Percentiles rank a stretch among this genome's conserved stretches.
Conservation (phyloP, 2,113 vertebrate genomes). For the Rhombomys opimus region DNA sequence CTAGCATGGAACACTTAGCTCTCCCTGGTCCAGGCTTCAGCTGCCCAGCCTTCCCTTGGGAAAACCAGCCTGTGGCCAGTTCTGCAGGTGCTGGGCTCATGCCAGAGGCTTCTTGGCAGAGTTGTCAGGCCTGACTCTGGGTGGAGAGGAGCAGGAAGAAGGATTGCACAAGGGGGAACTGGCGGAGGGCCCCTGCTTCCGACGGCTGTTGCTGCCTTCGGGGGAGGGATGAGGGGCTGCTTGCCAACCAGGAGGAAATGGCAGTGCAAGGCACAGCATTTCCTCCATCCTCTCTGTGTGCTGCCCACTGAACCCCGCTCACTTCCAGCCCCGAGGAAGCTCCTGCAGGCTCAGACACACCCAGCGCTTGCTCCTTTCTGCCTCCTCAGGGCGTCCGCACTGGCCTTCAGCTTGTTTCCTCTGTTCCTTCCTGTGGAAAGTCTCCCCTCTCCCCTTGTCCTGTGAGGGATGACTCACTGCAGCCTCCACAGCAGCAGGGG, state of each 20-base stretch:
- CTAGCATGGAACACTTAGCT: not conserved
- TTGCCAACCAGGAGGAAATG: not conserved
- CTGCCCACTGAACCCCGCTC: not conserved
- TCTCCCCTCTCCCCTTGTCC: not conserved
- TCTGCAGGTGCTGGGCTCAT: slow-evolving; percentile 44
- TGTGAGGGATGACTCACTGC: not conserved
- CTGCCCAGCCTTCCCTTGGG: not conserved
- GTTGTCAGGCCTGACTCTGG: slow-evolving; percentile 65
- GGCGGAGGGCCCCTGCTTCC: slow-evolving; percentile 12
- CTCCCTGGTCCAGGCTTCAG: not conserved
- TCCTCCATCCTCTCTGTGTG: not conserved
- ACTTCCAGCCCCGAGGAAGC: not conserved
- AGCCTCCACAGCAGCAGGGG: not conserved
- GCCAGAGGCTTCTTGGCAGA: not conserved
- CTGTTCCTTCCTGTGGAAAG: not conserved
- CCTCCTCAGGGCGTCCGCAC: not conserved
- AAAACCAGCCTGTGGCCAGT: not conserved
- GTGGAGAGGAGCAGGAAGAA: slow-evolving; percentile 70
- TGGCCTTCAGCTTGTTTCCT: not conserved
- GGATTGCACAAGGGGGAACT: slow-evolving; percentile 71
- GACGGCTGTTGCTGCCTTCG: not conserved
- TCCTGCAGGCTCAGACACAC: not conserved
- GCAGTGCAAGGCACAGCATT: not conserved
- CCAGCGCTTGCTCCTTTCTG: not conserved
- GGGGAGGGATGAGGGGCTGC: not conserved